A percentile compares a stretch with the other conserved stretches of the same genome.
Conservation (phyloP, 2,888 invertebrate genomes). For the Fabriciana adippe region DNA sequence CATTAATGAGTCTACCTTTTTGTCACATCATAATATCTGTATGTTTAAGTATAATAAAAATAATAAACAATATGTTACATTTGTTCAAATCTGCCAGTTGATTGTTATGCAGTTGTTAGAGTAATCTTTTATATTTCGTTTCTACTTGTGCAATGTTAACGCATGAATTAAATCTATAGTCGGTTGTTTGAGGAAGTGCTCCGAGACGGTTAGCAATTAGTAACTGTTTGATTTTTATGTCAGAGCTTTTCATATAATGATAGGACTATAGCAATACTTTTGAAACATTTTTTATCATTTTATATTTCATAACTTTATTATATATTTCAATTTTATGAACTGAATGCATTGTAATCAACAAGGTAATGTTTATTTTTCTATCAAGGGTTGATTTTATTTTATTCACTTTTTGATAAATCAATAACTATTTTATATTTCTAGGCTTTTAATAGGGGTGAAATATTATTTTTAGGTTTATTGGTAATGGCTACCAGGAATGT, state of each 20-base stretch:
- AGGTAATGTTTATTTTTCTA: slow-evolving; percentile 63
- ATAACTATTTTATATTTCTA: slow-evolving; percentile 48
- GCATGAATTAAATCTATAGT: slow-evolving; percentile 13
- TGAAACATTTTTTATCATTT: slow-evolving; percentile 40
- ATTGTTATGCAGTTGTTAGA: slow-evolving; percentile 29
- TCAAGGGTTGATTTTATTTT: slow-evolving; percentile 63
- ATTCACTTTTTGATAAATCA: slow-evolving; percentile 61
- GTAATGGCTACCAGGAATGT: slow-evolving; percentile 5
- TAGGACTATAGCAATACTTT: slow-evolving; percentile 20
- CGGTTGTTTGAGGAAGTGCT: neutral
- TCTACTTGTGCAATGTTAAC: slow-evolving; percentile 31
- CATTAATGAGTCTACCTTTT: slow-evolving; percentile 1
- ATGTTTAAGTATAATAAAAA: slow-evolving; percentile 1
- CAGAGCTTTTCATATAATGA: slow-evolving; percentile 1
- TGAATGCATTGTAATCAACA: slow-evolving; percentile 60
- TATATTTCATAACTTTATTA: slow-evolving; percentile 59
- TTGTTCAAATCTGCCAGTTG: slow-evolving; percentile 26
- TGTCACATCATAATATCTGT: neutral
- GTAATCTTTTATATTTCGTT: slow-evolving; percentile 30
- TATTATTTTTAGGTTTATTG: slow-evolving; percentile 33
- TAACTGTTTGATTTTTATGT: neutral
- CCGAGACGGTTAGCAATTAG: neutral
- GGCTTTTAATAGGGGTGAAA: slow-evolving; percentile 27
- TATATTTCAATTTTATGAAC: slow-evolving; percentile 59
- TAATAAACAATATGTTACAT: slow-evolving; percentile 11